A percentile compares a stretch with the other conserved stretches of the same genome.
phyloP scores from a whole-genome alignment of 2,888 invertebrate species.

The Eueremaeus valkanovi region DNA sequence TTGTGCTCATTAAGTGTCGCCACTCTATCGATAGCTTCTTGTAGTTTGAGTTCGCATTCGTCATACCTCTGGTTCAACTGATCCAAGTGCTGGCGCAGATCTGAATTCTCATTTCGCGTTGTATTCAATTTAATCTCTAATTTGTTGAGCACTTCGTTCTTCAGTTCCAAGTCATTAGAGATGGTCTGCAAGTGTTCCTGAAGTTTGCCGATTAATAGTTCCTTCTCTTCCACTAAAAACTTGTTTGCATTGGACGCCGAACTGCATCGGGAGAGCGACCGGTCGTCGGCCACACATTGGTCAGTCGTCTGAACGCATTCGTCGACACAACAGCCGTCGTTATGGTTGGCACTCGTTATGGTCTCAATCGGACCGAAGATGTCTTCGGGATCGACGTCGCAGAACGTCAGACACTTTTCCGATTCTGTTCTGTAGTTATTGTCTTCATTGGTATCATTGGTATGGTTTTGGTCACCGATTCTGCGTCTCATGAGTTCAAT shows the following conservation, averaged over 20 bases:
- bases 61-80: background rate
- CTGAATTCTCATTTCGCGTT: conserved; percentile 8
- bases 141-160: conserved; percentile 30
- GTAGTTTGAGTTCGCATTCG: conserved; percentile 15
- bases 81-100: background rate
- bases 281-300: background rate
- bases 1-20: conserved; percentile 32
- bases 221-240: conserved; percentile 35
- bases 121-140: conserved; percentile 21
- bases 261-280: conserved; percentile 25
- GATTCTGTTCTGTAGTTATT: background rate
- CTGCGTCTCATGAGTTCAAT: conserved; percentile 42
- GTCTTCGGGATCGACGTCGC: conserved; percentile 46
- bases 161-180: background rate
- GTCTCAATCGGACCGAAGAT: conserved; percentile 46
- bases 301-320: conserved; percentile 5
- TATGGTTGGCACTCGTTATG: conserved; percentile 39
- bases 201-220: conserved; percentile 13
- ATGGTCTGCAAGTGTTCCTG: conserved; percentile 32
- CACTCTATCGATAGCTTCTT: conserved; percentile 31
- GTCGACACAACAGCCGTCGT: conserved; percentile 42
- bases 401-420: conserved; percentile 45
- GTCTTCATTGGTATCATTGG: background rate
- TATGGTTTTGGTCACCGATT: conserved; percentile 9
- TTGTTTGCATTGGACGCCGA: conserved; percentile 5